phyloP scores from a whole-genome alignment of 2,113 vertebrate genomes.

The Myrmecobius fasciatus region DNA sequence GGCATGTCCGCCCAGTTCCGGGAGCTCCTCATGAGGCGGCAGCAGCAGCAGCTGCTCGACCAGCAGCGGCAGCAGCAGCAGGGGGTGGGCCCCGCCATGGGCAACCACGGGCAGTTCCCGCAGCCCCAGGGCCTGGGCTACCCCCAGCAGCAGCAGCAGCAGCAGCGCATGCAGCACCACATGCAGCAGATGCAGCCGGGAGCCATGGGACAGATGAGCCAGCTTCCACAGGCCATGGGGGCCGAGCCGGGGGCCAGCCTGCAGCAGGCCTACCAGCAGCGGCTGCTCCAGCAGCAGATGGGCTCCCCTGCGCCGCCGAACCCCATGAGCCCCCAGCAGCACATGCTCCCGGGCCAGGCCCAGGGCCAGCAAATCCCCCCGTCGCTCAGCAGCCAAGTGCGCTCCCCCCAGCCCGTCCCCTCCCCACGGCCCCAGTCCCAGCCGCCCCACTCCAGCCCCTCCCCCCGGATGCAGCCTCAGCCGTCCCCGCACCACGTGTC shows the following conservation, averaged over 20 bases:
- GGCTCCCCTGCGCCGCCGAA: constrained; percentile 89
- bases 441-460: constrained; percentile 91
- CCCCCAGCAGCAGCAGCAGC: constrained; percentile 84
- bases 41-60: constrained; percentile 87
- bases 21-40: constrained; percentile 91
- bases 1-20: constrained; percentile 91
- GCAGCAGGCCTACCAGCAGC: constrained; percentile 93
- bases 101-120: constrained; percentile 93
- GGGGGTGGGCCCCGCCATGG: constrained; percentile 84
- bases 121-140: constrained; percentile 90
- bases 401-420: constrained; percentile 94
- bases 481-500: constrained; percentile 94
- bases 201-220: constrained; percentile 87
- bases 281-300: constrained; percentile 93
- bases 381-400: constrained; percentile 96
- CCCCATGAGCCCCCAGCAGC: constrained; percentile 91
- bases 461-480: constrained; percentile 91
- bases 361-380: constrained; percentile 93
- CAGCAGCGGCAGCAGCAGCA: constrained; percentile 86
- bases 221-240: constrained; percentile 86
- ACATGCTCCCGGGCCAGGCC: constrained; percentile 88
- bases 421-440: constrained; percentile 93
- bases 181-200: constrained; percentile 90
- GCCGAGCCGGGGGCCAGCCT: constrained; percentile 88
- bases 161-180: constrained; percentile 89